Base-by-base conservation (phyloP, 2,888 invertebrate species). In the Tinea trinotella region DNA sequence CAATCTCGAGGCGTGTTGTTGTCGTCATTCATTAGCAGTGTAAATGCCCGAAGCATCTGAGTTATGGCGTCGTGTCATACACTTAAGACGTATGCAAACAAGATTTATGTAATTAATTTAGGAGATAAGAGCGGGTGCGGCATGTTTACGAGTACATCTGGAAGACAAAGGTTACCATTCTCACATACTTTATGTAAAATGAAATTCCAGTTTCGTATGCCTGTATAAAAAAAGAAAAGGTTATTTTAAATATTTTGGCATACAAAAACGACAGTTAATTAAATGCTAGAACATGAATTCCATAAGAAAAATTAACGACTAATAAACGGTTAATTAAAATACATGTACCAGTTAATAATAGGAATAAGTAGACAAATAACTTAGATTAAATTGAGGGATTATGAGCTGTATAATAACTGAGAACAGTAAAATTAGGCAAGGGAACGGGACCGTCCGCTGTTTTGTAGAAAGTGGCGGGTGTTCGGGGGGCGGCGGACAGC, bases 21-120 rank as follows among this genome's bases (percentile, higher is more conserved):
- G 74, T 71, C 71, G 65, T 68, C 78, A 71, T 80, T 80, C 82
- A 80, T 82, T 82, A 82, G 74, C 72, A 74, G 74, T 75, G 75
- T 77, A 80, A 79, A 78, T 66, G 58, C 49, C 17, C 50, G 55
- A 65, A 70, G 69, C 64, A 71, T 73, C 75, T 83, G 80, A 85
- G 71, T 84, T 83, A 84, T 82, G 73, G 82, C 74, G 67, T 65
- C 74, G 70, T 75, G 79, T 83, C 81, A 83, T 80, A 78, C 79
- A 83, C 79, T 82, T 82, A 81, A 84, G 84, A 83, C 79, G 81
- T 77, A 76, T 78, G 78, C 77, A 84, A 82, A 84, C 82, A 83
- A 83, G 84, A 84, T 85, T 84, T 85, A 85, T 85, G 82, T 84
- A 82, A 84, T 84, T 84, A 84, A 85, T 85, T 84, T 83, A 76